Evolutionary conservation across 2,113 vertebrate genomes (phyloP).

Genomic region (Empidonax alnorum): DNA sequence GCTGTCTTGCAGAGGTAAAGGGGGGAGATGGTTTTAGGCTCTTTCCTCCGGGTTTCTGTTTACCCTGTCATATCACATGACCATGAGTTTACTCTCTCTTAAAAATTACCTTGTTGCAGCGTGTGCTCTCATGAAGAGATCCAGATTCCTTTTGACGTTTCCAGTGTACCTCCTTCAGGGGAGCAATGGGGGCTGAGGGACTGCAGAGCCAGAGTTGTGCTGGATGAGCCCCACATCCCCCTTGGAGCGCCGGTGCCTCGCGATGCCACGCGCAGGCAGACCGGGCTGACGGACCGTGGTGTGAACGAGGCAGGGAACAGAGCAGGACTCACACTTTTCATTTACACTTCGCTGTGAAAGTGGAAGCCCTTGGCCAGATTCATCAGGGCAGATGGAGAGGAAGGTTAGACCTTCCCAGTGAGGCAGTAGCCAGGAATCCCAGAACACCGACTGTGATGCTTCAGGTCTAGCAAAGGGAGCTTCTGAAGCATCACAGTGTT

Average conservation of each 20-base stretch:
- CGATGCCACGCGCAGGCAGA: rapidly evolving
- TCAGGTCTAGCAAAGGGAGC: background rate
- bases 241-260: background rate
- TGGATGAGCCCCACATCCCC: rapidly evolving
- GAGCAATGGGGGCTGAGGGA: rapidly evolving
- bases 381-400: background rate
- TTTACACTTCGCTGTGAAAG: background rate
- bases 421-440: background rate
- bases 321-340: background rate
- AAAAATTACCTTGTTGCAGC: background rate
- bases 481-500: background rate
- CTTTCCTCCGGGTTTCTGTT: background rate
- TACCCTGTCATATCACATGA: background rate
- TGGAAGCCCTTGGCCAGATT: background rate
- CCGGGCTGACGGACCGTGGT: background rate
- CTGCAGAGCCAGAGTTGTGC: background rate
- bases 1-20: background rate
- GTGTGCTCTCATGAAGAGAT: background rate
- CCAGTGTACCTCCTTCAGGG: background rate
- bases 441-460: rapidly evolving
- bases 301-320: background rate
- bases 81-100: background rate
- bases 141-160: background rate
- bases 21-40: background rate
- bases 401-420: background rate